These are phyloP conservation scores for Papilio dardanus DNA, from an alignment of 1,140 invertebrate species.

Conservation along the genomic window DNA sequence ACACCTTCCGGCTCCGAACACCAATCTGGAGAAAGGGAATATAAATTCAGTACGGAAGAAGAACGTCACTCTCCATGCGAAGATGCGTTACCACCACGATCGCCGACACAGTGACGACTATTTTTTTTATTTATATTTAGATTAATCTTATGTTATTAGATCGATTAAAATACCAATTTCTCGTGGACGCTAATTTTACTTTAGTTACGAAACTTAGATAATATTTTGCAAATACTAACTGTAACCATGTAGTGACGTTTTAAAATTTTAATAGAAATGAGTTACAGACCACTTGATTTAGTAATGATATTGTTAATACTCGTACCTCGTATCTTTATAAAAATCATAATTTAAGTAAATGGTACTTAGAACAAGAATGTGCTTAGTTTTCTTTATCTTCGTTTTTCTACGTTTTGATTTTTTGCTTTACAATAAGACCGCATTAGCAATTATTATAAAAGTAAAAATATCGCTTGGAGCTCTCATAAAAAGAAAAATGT, in stretches of 20 bases:
- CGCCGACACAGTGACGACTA: conserved; percentile 63
- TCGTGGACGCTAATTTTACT: conserved; percentile 27
- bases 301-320: conserved; percentile 11
- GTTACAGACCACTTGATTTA: neutral
- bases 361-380: neutral
- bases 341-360: too few species aligned
- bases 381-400: too few species aligned
- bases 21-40: conserved; percentile 66
- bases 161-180: neutral
- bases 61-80: conserved; percentile 72
- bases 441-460: too few species aligned
- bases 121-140: conserved; percentile 24
- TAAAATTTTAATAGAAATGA: conserved; percentile 7
- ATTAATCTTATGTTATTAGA: conserved; percentile 7
- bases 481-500: too few species aligned
- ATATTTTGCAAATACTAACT: conserved; percentile 17
- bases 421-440: neutral
- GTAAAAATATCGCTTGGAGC: too few species aligned
- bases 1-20: conserved; percentile 67
- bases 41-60: conserved; percentile 73
- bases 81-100: conserved; percentile 58
- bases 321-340: too few species aligned
- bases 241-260: neutral
- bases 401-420: too few species aligned
- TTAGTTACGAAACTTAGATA: conserved; percentile 20